Conservation (phyloP, 2,888 invertebrate species). For the Lypha dubia region DNA sequence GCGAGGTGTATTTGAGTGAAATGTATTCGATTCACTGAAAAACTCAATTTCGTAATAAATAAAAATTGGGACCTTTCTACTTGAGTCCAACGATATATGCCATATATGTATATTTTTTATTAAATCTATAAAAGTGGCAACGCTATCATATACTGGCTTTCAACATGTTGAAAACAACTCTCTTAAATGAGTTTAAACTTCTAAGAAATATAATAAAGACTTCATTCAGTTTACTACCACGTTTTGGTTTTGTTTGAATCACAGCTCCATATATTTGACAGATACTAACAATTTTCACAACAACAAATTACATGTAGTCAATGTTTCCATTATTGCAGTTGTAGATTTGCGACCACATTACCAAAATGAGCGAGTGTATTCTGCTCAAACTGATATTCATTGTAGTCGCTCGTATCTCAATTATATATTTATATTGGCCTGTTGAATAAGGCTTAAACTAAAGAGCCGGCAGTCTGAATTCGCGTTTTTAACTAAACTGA, state of each 20-base stretch:
- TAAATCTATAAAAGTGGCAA: too few species aligned
- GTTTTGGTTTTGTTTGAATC: not conserved
- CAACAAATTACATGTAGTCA: not conserved
- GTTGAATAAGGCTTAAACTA: conserved; percentile 72
- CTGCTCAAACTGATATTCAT: not conserved
- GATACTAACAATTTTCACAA: not conserved
- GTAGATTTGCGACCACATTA: not conserved
- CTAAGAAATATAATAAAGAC: not conserved
- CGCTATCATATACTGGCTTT: not conserved
- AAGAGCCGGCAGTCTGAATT: conserved; percentile 78
- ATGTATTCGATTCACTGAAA: too few species aligned
- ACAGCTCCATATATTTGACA: not conserved
- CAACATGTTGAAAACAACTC: not conserved
- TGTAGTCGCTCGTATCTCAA: too few species aligned
- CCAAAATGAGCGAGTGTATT: not conserved
- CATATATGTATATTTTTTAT: too few species aligned
- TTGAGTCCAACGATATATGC: too few species aligned
- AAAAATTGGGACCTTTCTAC: too few species aligned
- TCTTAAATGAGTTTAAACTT: not conserved
- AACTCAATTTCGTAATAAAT: too few species aligned
- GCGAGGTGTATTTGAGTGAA: too few species aligned
- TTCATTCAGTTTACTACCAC: not conserved
- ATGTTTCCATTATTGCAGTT: not conserved
- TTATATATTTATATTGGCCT: conserved; percentile 43
- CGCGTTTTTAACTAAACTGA: conserved; percentile 80